phyloP scores from a whole-genome alignment of 1,140 invertebrate genomes.

The Camponotus floridanus region DNA sequence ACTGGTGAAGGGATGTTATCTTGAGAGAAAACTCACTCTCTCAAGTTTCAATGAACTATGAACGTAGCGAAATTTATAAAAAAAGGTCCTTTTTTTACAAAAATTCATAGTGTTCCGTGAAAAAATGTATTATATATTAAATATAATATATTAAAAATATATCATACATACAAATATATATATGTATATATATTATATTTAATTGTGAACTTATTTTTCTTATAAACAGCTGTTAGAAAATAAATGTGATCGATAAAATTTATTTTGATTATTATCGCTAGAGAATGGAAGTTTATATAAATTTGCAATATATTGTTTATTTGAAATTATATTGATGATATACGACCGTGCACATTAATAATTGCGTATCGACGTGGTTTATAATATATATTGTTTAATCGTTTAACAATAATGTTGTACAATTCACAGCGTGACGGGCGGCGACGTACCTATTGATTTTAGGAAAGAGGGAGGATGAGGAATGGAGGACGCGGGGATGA shows the following conservation, averaged over 20 bases:
- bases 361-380: neutral
- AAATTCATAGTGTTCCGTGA: neutral
- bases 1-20: neutral
- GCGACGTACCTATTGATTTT: conserved; percentile 83
- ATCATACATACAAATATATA: neutral
- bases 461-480: conserved; percentile 77
- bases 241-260: neutral
- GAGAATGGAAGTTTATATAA: neutral
- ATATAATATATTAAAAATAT: neutral
- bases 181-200: too few relatives aligned
- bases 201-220: neutral
- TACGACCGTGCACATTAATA: neutral
- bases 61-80: neutral
- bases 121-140: neutral
- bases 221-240: neutral
- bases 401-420: conserved; percentile 62
- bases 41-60: neutral
- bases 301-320: conserved; percentile 15
- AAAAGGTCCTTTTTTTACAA: neutral
- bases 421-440: conserved; percentile 71
- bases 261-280: neutral
- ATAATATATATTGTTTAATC: conserved; percentile 65
- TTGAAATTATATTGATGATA: neutral
- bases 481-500: conserved; percentile 74
- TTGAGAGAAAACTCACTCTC: neutral